Evolutionary conservation across 2,797 vertebrate genomes (phyloP).

Genomic region (Momotus momota): DNA sequence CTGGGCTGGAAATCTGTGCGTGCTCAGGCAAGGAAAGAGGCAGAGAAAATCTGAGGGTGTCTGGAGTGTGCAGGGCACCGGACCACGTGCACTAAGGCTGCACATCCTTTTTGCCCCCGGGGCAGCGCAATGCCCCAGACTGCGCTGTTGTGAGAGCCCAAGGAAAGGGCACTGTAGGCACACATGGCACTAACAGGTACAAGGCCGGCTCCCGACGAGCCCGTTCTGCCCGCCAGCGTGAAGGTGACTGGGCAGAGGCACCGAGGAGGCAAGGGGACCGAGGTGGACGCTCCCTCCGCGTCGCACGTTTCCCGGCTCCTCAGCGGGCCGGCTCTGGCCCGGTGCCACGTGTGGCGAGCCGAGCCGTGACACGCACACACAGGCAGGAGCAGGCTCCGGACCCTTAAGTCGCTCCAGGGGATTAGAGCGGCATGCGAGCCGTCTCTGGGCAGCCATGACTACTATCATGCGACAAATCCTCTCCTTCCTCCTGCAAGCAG

Average conservation of each 20-base stretch:
- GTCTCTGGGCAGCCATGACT: conserved; percentile 49
- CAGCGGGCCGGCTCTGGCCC: background rate
- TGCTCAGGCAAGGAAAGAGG: background rate
- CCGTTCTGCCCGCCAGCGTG: background rate
- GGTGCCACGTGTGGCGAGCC: background rate
- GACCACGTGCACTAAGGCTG: background rate
- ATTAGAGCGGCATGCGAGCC: background rate
- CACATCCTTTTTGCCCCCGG: accelerated
- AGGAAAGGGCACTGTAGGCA: background rate
- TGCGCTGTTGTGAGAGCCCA: background rate
- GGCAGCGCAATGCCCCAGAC: background rate
- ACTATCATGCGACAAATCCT: conserved; percentile 29
- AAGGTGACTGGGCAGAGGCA: background rate
- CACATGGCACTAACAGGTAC: background rate
- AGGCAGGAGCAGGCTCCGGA: conserved; percentile 18
- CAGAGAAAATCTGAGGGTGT: background rate
- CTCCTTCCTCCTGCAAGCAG: background rate
- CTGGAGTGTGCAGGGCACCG: accelerated
- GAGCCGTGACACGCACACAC: background rate
- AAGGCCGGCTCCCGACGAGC: background rate
- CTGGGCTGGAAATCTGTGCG: background rate
- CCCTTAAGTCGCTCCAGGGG: background rate
- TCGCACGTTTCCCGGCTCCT: background rate
- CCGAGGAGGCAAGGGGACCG: background rate
- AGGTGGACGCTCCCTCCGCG: background rate